Conservation (phyloP, 2,113 vertebrate species). For the Monarcha castaneiventris region DNA sequence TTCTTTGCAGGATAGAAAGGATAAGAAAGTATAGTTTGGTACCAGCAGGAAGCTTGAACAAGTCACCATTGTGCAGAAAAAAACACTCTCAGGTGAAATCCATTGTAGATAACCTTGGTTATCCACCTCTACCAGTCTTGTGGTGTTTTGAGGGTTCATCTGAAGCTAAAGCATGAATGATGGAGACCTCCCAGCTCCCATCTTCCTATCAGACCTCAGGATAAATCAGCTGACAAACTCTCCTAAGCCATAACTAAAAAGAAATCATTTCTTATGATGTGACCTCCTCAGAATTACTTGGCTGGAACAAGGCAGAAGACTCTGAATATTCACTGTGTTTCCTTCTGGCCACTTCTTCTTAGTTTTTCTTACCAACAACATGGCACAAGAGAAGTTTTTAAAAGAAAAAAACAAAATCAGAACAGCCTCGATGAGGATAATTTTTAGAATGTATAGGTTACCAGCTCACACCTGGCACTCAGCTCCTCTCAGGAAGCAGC, state of each 20-base stretch:
- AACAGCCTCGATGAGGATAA: background rate
- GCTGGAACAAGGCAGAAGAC: background rate
- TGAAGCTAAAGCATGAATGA: background rate
- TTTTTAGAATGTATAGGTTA: background rate
- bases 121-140: background rate
- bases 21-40: background rate
- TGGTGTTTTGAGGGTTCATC: background rate
- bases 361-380: background rate
- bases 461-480: conserved; percentile 24
- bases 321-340: background rate
- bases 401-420: background rate
- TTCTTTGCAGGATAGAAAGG: background rate
- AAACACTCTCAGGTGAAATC: background rate
- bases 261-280: background rate
- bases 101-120: rapidly evolving
- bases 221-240: background rate
- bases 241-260: background rate
- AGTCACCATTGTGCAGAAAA: background rate
- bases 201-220: background rate
- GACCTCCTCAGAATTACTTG: background rate
- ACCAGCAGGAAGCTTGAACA: background rate
- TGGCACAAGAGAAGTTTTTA: background rate
- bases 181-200: background rate
- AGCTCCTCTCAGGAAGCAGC: background rate
- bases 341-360: background rate